phyloP scores from a whole-genome alignment of 2,113 vertebrate species.

The Scortum barcoo region DNA sequence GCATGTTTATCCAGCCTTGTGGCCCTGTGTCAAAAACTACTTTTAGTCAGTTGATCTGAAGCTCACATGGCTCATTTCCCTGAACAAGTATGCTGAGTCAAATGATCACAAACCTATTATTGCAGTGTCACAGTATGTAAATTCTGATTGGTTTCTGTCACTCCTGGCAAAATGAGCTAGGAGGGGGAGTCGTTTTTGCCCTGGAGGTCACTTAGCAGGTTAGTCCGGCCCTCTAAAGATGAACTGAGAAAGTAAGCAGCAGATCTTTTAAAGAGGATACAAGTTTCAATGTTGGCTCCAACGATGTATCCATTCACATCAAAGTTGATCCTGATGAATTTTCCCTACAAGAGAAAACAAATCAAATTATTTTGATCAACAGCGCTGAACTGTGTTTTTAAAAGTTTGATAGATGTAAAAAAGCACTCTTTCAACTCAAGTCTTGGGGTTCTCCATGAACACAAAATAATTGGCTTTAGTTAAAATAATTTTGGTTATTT shows the following conservation, averaged over 20 bases:
- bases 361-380: not conserved
- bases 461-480: not conserved
- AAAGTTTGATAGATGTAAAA: not conserved
- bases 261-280: slow-evolving; percentile 86
- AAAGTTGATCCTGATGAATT: slow-evolving; percentile 99
- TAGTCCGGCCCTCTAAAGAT: not conserved
- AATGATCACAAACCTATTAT: not conserved
- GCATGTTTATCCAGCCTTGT: not conserved
- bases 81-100: not conserved
- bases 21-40: not conserved
- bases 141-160: not conserved
- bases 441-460: not conserved
- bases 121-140: not conserved
- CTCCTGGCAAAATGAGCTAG: not conserved
- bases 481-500: not conserved
- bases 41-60: not conserved
- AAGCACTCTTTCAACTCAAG: not conserved
- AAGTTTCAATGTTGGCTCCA: slow-evolving; percentile 98
- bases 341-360: slow-evolving; percentile 85
- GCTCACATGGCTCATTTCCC: not conserved
- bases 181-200: too few species aligned
- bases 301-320: slow-evolving; percentile 98
- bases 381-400: not conserved
- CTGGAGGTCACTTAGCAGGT: not conserved
- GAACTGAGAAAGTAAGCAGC: not conserved